Evolutionary conservation across 2,888 invertebrate species (phyloP).

Genomic region (Blastobasis adustella): DNA sequence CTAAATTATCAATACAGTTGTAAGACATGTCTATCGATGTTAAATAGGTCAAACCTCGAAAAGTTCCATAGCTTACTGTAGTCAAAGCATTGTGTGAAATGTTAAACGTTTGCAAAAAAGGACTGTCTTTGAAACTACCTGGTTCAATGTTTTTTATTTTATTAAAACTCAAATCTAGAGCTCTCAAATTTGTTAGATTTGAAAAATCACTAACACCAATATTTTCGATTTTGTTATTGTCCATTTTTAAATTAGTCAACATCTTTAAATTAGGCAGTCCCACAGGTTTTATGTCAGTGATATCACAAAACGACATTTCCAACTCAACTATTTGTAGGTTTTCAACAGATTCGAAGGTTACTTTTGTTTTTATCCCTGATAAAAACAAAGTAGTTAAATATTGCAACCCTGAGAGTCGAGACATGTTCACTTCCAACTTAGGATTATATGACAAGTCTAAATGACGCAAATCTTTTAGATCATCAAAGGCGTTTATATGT

Average conservation of each 20-base stretch:
- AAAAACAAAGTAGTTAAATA: slow-evolving; percentile 28
- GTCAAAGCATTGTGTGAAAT: slow-evolving; percentile 44
- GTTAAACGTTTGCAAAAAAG: slow-evolving; percentile 29
- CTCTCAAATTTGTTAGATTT: slow-evolving; percentile 14
- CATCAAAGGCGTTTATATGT: slow-evolving; percentile 23
- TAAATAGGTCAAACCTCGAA: slow-evolving; percentile 36
- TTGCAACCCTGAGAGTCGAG: slow-evolving; percentile 18
- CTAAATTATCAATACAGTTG: slow-evolving; percentile 37
- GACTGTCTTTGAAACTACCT: slow-evolving; percentile 41
- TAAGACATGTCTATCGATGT: slow-evolving; percentile 42
- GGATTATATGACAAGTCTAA: slow-evolving; percentile 47
- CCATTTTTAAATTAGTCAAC: slow-evolving; percentile 29
- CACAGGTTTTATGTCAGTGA: slow-evolving; percentile 29
- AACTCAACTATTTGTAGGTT: slow-evolving; percentile 23
- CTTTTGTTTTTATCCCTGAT: slow-evolving; percentile 27
- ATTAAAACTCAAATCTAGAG: slow-evolving; percentile 45
- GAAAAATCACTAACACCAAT: not conserved
- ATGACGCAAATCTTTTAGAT: slow-evolving; percentile 23
- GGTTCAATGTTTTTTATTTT: slow-evolving; percentile 41
- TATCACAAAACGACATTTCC: slow-evolving; percentile 26
- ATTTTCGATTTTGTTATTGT: slow-evolving; percentile 29
- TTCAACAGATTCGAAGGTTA: slow-evolving; percentile 23
- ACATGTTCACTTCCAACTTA: slow-evolving; percentile 25
- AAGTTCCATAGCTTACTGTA: slow-evolving; percentile 39
- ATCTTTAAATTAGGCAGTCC: slow-evolving; percentile 23